Base-by-base conservation (phyloP, 2,888 invertebrate species). In the Netelia fuscicornis region DNA sequence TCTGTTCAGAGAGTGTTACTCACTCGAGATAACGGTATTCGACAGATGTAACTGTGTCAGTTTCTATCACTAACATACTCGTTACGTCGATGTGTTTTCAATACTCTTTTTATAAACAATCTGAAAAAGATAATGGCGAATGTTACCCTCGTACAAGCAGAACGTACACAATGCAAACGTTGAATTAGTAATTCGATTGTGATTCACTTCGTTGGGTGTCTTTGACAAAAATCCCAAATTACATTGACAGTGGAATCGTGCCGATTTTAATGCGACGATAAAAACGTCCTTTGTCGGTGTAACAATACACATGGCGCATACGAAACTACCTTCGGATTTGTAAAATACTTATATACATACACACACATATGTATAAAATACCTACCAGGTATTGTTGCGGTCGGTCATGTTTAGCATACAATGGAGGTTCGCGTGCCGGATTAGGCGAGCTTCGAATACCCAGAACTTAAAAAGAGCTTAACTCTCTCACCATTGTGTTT, bases 371-470 rank as follows among this genome's bases (percentile, higher is more conserved):
- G 9, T n/a, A 54, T n/a, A 54, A 0, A 1, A 10, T 42, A 67
- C 23, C 52, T 30, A 37, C 37, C 54, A 42, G 67, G 71, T 71
- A 71, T 76, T 76, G 81, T 77, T 74, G 56, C 13, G 37, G 52
- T 60, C 42, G 52, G 9, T 20, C 65, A 74, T 76, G 81, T 65
- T 86, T 77, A 78, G 70, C 80, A 83, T 84, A 86, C 81, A 86
- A 81, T 81, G 52, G 76, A 68, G 48, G 25, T 68, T 48, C 62
- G 75, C 77, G 84, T 79, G 79, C 80, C 82, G 84, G 75, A 82
- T 76, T 81, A 84, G 84, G 81, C 37, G 75, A 84, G 77, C 65
- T 62, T 60, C 62, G 78, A 76, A 75, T 84, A 84, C 75, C 76
- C 76, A 64, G 86, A 84, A 62, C 48, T 86, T 54, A 79, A 82